These are phyloP conservation scores for Myzus persicae DNA, from an alignment of 1,140 invertebrate genomes.

Conservation along the genomic window DNA sequence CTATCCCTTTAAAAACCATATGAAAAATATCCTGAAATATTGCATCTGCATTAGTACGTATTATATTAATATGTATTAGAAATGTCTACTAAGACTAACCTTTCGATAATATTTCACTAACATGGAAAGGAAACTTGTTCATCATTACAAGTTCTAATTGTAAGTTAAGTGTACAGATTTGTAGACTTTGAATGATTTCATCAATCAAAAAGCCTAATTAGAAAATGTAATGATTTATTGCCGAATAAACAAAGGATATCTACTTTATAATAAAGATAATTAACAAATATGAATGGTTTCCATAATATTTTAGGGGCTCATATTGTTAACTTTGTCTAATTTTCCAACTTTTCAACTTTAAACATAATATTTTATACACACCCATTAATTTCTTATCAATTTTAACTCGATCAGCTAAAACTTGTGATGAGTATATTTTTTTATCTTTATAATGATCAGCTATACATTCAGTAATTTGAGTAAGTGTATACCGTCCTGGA, in stretches of 20 bases:
- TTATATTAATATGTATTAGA: too few species aligned
- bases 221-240: neutral
- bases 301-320: too few species aligned
- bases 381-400: conserved; percentile 47
- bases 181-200: neutral
- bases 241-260: too few species aligned
- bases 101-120: too few species aligned
- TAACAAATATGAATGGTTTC: too few species aligned
- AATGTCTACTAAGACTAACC: too few species aligned
- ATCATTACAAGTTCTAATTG: neutral
- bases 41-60: too few species aligned
- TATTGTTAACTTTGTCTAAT: too few species aligned
- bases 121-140: neutral
- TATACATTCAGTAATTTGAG: conserved; percentile 44
- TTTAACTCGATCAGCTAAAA: conserved; percentile 31
- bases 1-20: too few species aligned
- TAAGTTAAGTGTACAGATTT: neutral
- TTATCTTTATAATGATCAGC: conserved; percentile 43
- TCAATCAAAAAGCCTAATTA: neutral
- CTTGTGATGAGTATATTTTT: conserved; percentile 15
- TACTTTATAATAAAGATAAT: too few species aligned
- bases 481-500: conserved; percentile 29
- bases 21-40: too few species aligned
- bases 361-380: neutral
- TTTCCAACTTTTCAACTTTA: too few species aligned